Conservation (phyloP, 2,888 invertebrate genomes). For the Synanthedon vespiformis region DNA sequence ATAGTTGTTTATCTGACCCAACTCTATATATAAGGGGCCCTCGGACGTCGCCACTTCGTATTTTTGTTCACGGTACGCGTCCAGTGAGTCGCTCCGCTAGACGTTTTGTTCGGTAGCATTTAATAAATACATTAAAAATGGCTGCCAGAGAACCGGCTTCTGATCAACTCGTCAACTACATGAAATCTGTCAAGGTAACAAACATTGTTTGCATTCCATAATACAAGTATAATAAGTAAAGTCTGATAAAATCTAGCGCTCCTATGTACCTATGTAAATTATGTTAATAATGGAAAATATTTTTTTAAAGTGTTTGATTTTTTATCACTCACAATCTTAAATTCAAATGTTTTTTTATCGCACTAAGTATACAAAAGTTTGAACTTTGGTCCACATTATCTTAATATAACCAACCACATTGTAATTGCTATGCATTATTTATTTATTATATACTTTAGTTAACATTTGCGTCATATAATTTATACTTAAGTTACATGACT, state of each 20-base stretch:
- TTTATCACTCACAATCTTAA: not conserved
- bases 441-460: no score
- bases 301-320: not conserved
- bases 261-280: no score
- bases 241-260: not conserved
- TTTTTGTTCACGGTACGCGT: conserved; percentile 39
- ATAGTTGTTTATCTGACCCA: conserved; percentile 44
- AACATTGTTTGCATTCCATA: not conserved
- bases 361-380: no score
- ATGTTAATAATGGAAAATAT: not conserved
- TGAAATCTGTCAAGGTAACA: conserved; percentile 71
- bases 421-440: no score
- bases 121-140: conserved; percentile 21
- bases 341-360: not conserved
- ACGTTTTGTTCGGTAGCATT: not conserved
- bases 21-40: conserved; percentile 41
- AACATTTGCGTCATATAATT: no score
- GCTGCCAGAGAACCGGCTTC: conserved; percentile 71
- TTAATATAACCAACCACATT: no score
- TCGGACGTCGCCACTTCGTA: conserved; percentile 19
- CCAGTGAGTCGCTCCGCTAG: conserved; percentile 34
- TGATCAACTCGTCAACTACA: conserved; percentile 74
- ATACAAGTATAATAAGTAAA: no score
- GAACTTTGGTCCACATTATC: no score
- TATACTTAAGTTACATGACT: no score